These are phyloP conservation scores for Drosophila sproati DNA, from an alignment of 1,140 invertebrate genomes.

Conservation along the genomic window DNA sequence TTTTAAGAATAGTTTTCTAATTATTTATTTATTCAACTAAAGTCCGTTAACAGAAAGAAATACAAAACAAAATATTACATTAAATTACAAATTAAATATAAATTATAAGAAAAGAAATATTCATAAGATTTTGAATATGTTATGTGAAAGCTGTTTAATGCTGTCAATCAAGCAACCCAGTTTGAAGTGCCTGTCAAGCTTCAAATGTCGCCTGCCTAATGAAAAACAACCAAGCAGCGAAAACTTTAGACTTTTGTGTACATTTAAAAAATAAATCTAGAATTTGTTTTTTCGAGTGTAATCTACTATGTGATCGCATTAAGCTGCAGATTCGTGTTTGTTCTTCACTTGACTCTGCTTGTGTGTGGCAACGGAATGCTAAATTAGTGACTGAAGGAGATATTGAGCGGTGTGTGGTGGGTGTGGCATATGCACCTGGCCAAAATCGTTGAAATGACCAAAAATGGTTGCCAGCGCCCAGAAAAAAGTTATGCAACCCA, in stretches of 20 bases:
- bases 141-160: too few species aligned
- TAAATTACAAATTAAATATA: too few species aligned
- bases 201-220: not conserved
- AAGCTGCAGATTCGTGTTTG: constrained; percentile 66
- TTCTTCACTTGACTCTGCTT: constrained; percentile 67
- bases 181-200: not conserved
- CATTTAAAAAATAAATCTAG: too few species aligned
- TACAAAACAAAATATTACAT: too few species aligned
- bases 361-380: constrained; percentile 56
- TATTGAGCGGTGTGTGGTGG: not conserved
- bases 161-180: too few species aligned
- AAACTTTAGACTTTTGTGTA: not conserved
- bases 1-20: too few species aligned
- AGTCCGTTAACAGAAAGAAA: too few species aligned
- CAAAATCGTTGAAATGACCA: constrained; percentile 28
- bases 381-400: constrained; percentile 63
- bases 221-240: too few species aligned
- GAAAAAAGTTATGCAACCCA: constrained; percentile 1
- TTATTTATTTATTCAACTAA: too few species aligned
- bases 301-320: constrained; percentile 62
- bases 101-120: too few species aligned
- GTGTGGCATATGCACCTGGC: constrained; percentile 6
- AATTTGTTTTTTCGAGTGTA: constrained; percentile 17
- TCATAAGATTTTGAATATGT: too few species aligned
- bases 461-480: constrained; percentile 11